Evolutionary conservation across 2,888 invertebrate species (phyloP).

Genomic region (Nymphalis c-album): DNA sequence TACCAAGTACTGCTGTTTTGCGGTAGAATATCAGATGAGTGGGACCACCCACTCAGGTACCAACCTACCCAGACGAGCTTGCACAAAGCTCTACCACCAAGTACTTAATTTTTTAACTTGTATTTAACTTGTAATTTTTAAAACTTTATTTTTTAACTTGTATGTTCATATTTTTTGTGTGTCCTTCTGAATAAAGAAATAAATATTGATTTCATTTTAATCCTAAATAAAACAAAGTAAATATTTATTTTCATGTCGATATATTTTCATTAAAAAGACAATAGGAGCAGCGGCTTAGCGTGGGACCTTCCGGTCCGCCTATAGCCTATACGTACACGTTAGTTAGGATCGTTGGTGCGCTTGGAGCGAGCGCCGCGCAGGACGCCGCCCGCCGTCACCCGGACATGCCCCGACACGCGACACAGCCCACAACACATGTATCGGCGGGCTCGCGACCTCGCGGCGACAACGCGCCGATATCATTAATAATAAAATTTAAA

Average conservation of each 20-base stretch:
- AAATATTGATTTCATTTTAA: too few relatives aligned
- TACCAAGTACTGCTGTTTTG: too few relatives aligned
- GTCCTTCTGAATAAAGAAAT: too few relatives aligned
- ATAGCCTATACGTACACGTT: slow-evolving; percentile 11
- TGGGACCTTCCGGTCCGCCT: slow-evolving; percentile 26
- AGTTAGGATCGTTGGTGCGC: slow-evolving; percentile 34
- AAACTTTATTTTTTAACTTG: too few relatives aligned
- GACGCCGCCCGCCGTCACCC: neutral
- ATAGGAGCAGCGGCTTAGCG: slow-evolving; percentile 48
- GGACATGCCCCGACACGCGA: neutral
- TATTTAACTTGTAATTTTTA: too few relatives aligned
- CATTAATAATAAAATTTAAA: slow-evolving; percentile 58
- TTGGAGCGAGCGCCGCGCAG: slow-evolving; percentile 38
- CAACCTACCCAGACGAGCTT: too few relatives aligned
- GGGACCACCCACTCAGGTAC: too few relatives aligned
- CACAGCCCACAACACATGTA: neutral
- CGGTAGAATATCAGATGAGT: too few relatives aligned
- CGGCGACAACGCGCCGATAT: slow-evolving; percentile 26
- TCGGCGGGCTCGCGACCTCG: slow-evolving; percentile 15
- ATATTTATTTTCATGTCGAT: slow-evolving; percentile 48
- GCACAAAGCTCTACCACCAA: too few relatives aligned
- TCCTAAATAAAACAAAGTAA: slow-evolving; percentile 44
- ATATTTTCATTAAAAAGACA: slow-evolving; percentile 62
- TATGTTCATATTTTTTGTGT: too few relatives aligned
- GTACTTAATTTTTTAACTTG: too few relatives aligned